Base-by-base conservation (phyloP, 1,140 invertebrate genomes). In the Charaxes varanes region DNA sequence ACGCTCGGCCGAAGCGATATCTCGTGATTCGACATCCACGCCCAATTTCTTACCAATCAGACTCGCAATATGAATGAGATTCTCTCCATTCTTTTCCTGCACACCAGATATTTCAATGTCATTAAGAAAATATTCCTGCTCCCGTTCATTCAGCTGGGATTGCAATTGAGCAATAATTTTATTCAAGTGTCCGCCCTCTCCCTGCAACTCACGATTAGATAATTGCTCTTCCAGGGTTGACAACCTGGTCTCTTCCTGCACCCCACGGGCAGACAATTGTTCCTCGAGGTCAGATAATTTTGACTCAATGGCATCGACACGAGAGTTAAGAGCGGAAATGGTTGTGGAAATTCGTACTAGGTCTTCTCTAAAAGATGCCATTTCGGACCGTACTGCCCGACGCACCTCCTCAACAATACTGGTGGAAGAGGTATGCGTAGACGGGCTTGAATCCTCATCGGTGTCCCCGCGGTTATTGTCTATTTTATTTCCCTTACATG, bases 81-180 rank as follows among this genome's bases (percentile, higher is more conserved):
- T 44, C 22, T 58, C 54, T 2, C 27, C 32, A 10, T 1, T 17
- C 6, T 22, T 13, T 17, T 50, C 53, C 6, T 41, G 21, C 2
- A 53, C 3, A 0, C 43, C 31, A 1, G 43, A 14, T 6, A 55
- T 41, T 11, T 50, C 52, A 0, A 55, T 13, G 16, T 60, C 57
- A 10, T 36, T 43, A 2, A 28, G n/a, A 0, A 50, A 19, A 2
- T 28, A 8, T 22, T 52, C 49, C 15, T 60, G 57, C 4, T 60
- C 52, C 0, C 46, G 42, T 1, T 53, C 49, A 42, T 55, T 60
- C 1, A 60, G 27, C 13, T 56, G 43, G 2, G 37, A 13, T 4
- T 17, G 31, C 1, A 43, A 12, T 27, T 34, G 30, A 13, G 16
- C 6, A 11, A 8, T 10, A 8, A 17, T 31, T 17, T 30, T 17